These are phyloP conservation scores for Neopelma chrysocephalum DNA, from an alignment of 2,797 vertebrate species.

Conservation along the genomic window DNA sequence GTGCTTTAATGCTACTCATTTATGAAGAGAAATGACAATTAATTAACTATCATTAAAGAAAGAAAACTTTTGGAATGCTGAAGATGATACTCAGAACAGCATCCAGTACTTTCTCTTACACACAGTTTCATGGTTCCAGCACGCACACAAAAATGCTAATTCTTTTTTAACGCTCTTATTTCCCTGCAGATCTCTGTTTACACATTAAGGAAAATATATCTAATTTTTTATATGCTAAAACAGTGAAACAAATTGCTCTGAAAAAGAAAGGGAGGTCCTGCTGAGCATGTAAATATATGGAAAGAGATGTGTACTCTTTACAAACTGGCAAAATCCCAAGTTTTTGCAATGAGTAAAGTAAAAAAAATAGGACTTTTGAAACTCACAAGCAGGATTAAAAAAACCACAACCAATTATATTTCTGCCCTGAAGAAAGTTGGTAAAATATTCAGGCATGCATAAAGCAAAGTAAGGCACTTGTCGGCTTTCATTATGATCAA, in stretches of 20 bases:
- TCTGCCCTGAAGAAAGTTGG: slow-evolving; percentile 73
- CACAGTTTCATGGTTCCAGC: slow-evolving; percentile 2
- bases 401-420: slow-evolving; percentile 66
- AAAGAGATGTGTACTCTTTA: slow-evolving; percentile 46
- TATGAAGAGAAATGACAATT: neutral
- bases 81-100: neutral
- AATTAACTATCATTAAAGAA: neutral
- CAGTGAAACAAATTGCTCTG: slow-evolving; percentile 70
- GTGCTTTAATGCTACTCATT: neutral
- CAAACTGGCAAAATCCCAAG: slow-evolving; percentile 54
- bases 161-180: slow-evolving; percentile 69
- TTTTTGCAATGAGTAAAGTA: slow-evolving; percentile 29
- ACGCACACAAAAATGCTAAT: slow-evolving; percentile 47
- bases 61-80: neutral
- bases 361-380: slow-evolving; percentile 35
- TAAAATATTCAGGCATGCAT: slow-evolving; percentile 72
- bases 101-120: neutral
- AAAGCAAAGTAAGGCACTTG: slow-evolving; percentile 75
- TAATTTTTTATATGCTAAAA: slow-evolving; percentile 56
- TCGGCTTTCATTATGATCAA: slow-evolving; percentile 75
- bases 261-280: slow-evolving; percentile 60
- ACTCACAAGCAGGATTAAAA: slow-evolving; percentile 55
- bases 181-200: slow-evolving; percentile 76
- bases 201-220: slow-evolving; percentile 66
- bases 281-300: slow-evolving; percentile 66